These are phyloP conservation scores for Leptopterna dolabrata DNA, from an alignment of 2,888 invertebrate genomes.

Conservation along the genomic window DNA sequence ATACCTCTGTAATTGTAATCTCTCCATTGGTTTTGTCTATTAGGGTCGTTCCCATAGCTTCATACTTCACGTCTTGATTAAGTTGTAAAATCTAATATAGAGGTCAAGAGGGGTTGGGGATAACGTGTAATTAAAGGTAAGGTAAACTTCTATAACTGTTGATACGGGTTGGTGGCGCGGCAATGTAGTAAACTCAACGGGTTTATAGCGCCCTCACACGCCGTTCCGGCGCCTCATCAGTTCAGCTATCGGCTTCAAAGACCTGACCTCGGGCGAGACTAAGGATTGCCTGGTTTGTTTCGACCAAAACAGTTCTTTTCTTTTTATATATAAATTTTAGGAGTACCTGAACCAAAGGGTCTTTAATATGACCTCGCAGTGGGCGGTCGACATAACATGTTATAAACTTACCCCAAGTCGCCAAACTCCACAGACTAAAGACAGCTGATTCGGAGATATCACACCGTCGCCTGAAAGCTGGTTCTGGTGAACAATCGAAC, in stretches of 20 bases:
- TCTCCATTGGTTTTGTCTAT: slow-evolving; percentile 6
- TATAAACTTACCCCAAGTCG: too few relatives aligned
- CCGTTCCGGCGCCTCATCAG: background rate
- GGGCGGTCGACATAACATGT: background rate
- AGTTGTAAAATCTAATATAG: slow-evolving; percentile 37
- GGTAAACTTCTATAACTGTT: slow-evolving; percentile 6
- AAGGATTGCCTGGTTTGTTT: background rate
- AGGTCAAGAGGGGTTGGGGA: slow-evolving; percentile 5
- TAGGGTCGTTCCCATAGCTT: background rate
- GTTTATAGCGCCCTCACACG: slow-evolving; percentile 26
- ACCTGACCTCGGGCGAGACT: background rate
- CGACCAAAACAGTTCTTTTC: background rate
- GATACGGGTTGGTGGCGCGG: background rate
- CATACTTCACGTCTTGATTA: slow-evolving; percentile 26
- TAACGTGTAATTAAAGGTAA: slow-evolving; percentile 24
- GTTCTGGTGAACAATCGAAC: too few relatives aligned
- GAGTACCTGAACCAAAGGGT: background rate
- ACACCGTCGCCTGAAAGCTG: too few relatives aligned
- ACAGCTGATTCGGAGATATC: too few relatives aligned
- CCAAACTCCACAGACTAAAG: too few relatives aligned
- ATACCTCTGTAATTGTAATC: background rate
- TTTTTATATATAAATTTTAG: background rate
- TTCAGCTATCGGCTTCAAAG: background rate
- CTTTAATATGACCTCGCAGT: background rate
- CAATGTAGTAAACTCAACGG: slow-evolving; percentile 1